Evolutionary conservation across 1,140 invertebrate species (phyloP), one percentile per base, ranked within the genome.

Genomic region (Mactra quadrangularis): DNA sequence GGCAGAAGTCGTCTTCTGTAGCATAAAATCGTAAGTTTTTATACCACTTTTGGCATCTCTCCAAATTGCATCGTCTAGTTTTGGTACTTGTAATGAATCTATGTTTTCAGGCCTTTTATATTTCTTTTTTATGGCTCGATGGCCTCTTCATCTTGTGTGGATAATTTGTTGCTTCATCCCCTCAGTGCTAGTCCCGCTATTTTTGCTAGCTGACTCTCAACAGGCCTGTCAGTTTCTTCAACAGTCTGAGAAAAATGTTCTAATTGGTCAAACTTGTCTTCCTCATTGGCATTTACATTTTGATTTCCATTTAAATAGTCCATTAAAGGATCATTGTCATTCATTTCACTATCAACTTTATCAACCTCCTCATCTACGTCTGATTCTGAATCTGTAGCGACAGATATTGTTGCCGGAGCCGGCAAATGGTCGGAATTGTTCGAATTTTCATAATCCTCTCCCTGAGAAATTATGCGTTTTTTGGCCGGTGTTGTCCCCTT

Each of bases 141-240:
- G 27, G 57, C 57, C 6, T 60, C 57, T 60, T 60, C 29, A 33
- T 60, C 57, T 35, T 60, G 57, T 60, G 1, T 60, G 3, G 57
- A 60, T 27, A 60, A 60, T 60, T 60, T 60, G 29, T 60, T 60
- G 7, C 11, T 33, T 31, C 27, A 33, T 15, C 57, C 57, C 29
- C 57, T 31, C 57, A 60, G n/a, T 35, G 57, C 57, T 33, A 60
- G 57, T 27, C 57, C 57, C n/a, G 57, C 27, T 60, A 60, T 60
- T 33, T 60, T 60, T 33, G 57, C 57, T 11, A 60, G 57, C 25
- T 60, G 57, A 17, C n/a, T 33, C 15, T 60, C 57, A 3, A 60
- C 57, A 60, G 57, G 57, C 22, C 57, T 33, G 29, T 60, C 57
- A 60, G 57, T 60, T 60, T 60, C 57, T 60, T 60, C 57, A 31